Evolutionary conservation across 2,888 invertebrate species (phyloP), one percentile per base, ranked within the genome.

Genomic region (Galerucella pusilla): DNA sequence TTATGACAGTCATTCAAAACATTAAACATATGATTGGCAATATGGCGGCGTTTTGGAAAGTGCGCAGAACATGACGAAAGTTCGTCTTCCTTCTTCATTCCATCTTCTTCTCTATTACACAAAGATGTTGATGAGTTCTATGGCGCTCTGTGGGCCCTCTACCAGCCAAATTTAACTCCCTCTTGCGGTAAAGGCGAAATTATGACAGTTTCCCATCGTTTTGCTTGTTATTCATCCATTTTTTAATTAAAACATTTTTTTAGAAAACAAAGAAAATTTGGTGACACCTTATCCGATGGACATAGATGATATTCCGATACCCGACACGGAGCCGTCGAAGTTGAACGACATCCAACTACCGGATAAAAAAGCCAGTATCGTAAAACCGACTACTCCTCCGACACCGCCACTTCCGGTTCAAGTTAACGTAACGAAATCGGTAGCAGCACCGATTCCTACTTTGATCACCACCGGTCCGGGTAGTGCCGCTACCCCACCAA

Each of bases 271-370:
- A 49, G 75, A 75, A 60, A 71, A 63, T 71, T 12, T 68, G 16
- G 46, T 52, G 12, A 42, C 85, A 78, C 71, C 76, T 1, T 25
- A 86, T 64, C 84, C 85, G 35, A 88, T 92, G 82, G 91, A 93
- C 79, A 89, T 92, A 70, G 89, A 90, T 75, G 93, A 94, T 88
- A 94, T 94, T 85, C 94, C 94, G 35, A 93, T 94, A 87, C 94
- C 94, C 1, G 83, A 83, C 46, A 84, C 81, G 12, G 82, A 77
- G 20, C 77, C 80, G 11, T 71, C 82, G 2, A 83, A 83, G 67
- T 72, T 86, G 57, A 83, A 85, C 72, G 86, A 86, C 64, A 86
- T 87, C 60, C 80, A 81, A 63, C 79, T 86, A 67, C 85, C 86
- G 12, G 68, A 68, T 67, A 73, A 72, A 74, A 68, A 75, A 73